A percentile compares a stretch with the other conserved stretches of the same genome.
Conservation (phyloP, 1,140 invertebrate genomes). For the Bathynomus jamesi region DNA sequence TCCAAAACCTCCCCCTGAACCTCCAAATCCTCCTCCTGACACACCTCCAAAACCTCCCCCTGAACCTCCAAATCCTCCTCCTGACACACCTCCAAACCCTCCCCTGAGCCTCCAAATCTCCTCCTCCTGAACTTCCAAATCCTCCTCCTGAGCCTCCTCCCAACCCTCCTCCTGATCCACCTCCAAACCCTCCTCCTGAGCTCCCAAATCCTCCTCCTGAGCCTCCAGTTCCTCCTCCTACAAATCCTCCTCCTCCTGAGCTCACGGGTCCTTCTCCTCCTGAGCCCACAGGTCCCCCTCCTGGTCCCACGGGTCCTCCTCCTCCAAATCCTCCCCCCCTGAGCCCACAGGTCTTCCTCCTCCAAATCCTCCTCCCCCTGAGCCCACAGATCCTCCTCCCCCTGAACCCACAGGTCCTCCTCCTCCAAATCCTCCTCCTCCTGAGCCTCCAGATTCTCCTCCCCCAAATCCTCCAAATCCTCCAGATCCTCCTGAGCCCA, state of each 20-base stretch:
- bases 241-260: background rate
- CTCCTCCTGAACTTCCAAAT: conserved; percentile 60
- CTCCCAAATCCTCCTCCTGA: background rate
- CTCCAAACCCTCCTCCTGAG: conserved; percentile 7
- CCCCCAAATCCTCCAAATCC: background rate
- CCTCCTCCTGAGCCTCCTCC: conserved; percentile 13
- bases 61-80: conserved; percentile 14
- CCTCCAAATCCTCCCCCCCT: too few relatives aligned
- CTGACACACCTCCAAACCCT: too few relatives aligned
- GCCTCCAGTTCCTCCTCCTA: background rate
- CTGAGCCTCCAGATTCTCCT: background rate
- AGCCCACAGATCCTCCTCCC: too few relatives aligned
- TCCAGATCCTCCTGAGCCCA: background rate
- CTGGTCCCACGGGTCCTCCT: too few relatives aligned
- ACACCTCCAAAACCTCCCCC: conserved; percentile 65
- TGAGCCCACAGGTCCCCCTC: too few relatives aligned
- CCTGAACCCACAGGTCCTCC: background rate
- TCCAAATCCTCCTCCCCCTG: too few relatives aligned
- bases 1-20: too few relatives aligned
- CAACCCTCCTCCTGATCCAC: conserved; percentile 4
- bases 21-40: conserved; percentile 58
- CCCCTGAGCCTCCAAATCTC: too few relatives aligned
- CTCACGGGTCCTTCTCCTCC: too few relatives aligned
- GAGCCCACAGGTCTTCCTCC: too few relatives aligned
- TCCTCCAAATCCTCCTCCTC: background rate